A percentile compares a stretch with the other conserved stretches of the same genome.
Evolutionary conservation across 2,113 vertebrate genomes (phyloP).

Genomic region (Entomyzon cyanotis): DNA sequence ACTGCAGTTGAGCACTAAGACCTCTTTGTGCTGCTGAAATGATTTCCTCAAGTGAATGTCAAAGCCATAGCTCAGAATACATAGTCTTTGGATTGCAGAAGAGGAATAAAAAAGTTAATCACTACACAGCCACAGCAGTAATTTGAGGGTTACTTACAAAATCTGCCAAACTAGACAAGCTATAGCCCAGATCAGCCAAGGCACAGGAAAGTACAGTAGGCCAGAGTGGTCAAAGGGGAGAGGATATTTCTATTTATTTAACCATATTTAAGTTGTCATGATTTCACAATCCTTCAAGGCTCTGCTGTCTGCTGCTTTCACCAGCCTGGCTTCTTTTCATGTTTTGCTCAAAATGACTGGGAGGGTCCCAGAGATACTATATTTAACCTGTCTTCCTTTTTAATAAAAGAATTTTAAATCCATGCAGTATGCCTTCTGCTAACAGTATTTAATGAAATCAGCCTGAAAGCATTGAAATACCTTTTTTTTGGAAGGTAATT

Average conservation of each 20-base stretch:
- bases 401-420: neutral
- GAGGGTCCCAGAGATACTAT: neutral
- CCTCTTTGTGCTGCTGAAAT: constrained; percentile 27
- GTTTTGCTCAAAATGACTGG: neutral
- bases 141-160: constrained; percentile 50
- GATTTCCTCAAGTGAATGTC: constrained; percentile 33
- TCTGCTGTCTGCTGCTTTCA: neutral
- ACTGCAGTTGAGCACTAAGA: neutral
- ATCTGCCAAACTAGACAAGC: constrained; percentile 27
- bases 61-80: neutral
- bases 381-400: neutral
- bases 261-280: neutral
- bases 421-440: neutral
- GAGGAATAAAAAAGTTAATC: constrained; percentile 52
- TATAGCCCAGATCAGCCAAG: neutral
- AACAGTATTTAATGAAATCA: neutral
- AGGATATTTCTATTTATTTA: constrained; percentile 16
- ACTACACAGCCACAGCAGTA: constrained; percentile 4
- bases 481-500: neutral
- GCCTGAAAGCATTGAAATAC: neutral
- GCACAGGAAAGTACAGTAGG: neutral
- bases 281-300: neutral
- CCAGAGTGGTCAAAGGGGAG: neutral
- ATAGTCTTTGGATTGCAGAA: neutral
- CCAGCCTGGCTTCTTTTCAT: neutral